Evolutionary conservation across 2,888 invertebrate species (phyloP), one percentile per base, ranked within the genome.

Genomic region (Oegoconia quadripuncta): DNA sequence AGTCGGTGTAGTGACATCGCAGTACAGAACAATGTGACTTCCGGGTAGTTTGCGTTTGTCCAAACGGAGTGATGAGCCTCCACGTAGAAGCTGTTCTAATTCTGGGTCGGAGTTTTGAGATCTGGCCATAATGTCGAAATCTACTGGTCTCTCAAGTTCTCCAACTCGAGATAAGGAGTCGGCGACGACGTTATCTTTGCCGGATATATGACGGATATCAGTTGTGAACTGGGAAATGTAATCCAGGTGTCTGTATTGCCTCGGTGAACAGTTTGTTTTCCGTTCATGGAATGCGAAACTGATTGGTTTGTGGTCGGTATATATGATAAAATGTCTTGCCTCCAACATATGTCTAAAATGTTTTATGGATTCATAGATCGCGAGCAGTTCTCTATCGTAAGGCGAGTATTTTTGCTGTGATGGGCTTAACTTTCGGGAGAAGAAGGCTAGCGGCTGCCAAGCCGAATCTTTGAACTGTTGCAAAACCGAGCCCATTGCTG

Each of bases 321-420:
- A 46, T 8, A 48, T 33, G 28, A 41, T 71, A 61, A 29, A 60
- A 14, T 36, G 59, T 39, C 48, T 37, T 0, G 64, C 73, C 47
- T 80, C 76, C 0, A 77, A 11, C 47, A 68, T 52, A 26, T 71
- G 54, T 5, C 63, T 44, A 44, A 74, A 74, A 42, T 65, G 47
- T 40, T 62, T 64, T 1, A 73, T 47, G 0, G 62, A 62, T 34
- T 51, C 40, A 39, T 69, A 75, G 3, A 65, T 63, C 0, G 71
- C 73, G 2, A 70, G 48, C 0, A 80, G 50, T 47, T 76, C 71
- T 1, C 73, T 26, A 34, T 78, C 73, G 41, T 74, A 77, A 1
- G 64, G 54, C 14, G 59, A 50, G 59, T 57, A 48, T 12, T 66
- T 69, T 4, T n/a, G 18, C 42, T 79, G 59, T 0, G 65, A 39